Evolutionary conservation across 1,140 invertebrate species (phyloP).

Genomic region (Aphaenogaster floridana): DNA sequence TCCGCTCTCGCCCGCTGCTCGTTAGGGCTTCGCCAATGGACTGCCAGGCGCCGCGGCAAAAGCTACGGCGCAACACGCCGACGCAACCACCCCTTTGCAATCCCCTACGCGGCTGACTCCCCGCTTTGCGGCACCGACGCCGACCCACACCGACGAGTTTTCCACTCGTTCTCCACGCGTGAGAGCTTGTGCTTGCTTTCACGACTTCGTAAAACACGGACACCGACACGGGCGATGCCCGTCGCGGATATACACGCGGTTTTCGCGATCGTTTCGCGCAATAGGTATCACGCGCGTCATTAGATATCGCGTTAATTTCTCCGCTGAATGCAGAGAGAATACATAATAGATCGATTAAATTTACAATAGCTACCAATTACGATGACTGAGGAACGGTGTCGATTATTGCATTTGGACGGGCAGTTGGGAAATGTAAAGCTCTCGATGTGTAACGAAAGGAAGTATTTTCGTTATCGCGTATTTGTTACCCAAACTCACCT

Average conservation of each 20-base stretch:
- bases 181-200: conserved; percentile 50
- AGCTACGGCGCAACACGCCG: conserved; percentile 82
- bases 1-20: conserved; percentile 77
- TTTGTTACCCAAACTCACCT: neutral
- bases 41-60: conserved; percentile 81
- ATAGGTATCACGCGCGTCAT: conserved; percentile 10
- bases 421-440: neutral
- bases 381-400: neutral
- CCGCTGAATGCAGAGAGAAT: neutral
- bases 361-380: neutral
- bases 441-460: neutral
- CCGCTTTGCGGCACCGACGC: conserved; percentile 70
- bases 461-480: neutral
- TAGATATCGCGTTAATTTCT: conserved; percentile 12
- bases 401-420: neutral
- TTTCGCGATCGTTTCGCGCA: conserved; percentile 25
- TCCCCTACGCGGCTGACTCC: conserved; percentile 25
- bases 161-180: conserved; percentile 34
- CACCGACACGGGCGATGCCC: conserved; percentile 29
- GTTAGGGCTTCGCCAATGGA: conserved; percentile 82
- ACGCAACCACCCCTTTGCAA: conserved; percentile 80
- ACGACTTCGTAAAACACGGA: conserved; percentile 43
- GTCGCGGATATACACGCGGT: conserved; percentile 25
- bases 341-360: neutral
- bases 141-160: conserved; percentile 65